Base-by-base conservation (phyloP, 1,140 invertebrate species). In the Ditylenchus dipsaci region DNA sequence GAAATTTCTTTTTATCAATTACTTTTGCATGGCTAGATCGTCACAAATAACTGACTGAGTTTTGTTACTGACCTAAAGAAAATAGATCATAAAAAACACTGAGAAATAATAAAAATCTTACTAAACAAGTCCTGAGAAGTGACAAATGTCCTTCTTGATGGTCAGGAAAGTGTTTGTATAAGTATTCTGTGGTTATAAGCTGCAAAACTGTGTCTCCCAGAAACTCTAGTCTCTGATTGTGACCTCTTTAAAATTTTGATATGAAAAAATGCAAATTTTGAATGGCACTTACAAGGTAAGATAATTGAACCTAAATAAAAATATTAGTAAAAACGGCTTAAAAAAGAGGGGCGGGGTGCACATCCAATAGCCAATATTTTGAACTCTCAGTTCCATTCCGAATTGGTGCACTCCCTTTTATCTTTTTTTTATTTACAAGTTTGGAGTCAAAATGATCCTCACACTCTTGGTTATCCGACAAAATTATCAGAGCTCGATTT, bases 61-160 rank as follows among this genome's bases (percentile, higher is more conserved):
- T 77, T 91, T 88, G 83, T 96, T 96, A 82, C 95, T 95, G 0
- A 96, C 33, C 33, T 38, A 38, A 38, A 38, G 11, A 38, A 38
- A 11, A 38, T 38, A 38, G 11, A 11, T 38, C 11, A 38, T 38
- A 38, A 38, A 38, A 38, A 38, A 38, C 3, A 5, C 11, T 38
- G 33, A 11, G 33, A 5, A 38, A 38, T 38, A 38, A 11, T 38
- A 38, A 38, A n/a, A 38, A 38, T 38, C n/a, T n/a, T 38, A 38
- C 93, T 57, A 96, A 84, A 33, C 93, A 95, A 79, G 92, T 95
- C 63, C 95, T 87, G 1, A 98, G 85, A 13, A 97, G 84, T 9
- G 95, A 97, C 64, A 99, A 86, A 87, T 98, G 95, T 5, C 95
- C 95, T 87, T 99, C 95, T 79, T 99, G 95, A 88, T 98, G 95